Base-by-base conservation (phyloP, 2,797 vertebrate species). In the Gambelia wislizenii region DNA sequence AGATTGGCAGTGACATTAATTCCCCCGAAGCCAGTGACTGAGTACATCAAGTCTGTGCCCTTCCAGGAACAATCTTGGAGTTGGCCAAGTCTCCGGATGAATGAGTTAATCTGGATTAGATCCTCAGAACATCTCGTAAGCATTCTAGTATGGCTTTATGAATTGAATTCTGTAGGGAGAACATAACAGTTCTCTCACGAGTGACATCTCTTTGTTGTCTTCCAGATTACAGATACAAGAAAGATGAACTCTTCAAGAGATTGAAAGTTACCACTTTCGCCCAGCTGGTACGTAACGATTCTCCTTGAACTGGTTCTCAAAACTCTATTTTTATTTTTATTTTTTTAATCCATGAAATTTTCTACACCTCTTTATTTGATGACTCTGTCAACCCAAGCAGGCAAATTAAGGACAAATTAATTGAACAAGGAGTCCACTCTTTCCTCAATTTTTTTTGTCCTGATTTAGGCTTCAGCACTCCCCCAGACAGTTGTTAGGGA, bases 191-290 rank as follows among this genome's bases (percentile, higher is more conserved):
- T 67, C 3, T 67, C 56, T 86, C 44, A 86, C 70, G 0, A n/a
- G 86, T 87, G 72, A 85, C 0, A 85, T 56, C 0, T 89, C 61
- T 70, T 69, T 13, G 33, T 82, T 44, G 89, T 89, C 67, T 93
- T 95, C 76, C 93, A 99, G 99, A 99, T 98, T 99, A 99, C 96
- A 98, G 98, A 49, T 99, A 99, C 84, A 98, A 96, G 96, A 99
- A 98, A 94, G 98, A 98, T 54, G 99, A 99, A 94, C 97, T 99
- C 91, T 99, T 99, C 91, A 99, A 99, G 93, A 98, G 99, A 88
- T 96, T 99, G 39, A 99, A 99, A 94, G 98, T 99, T 92, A 98
- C 98, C 0, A 99, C 99, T 9, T 98, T 99, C 96, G 98, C 98
- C 89, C 99, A 99, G 16, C 4, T 99, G 98, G 99, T 99, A 96